phyloP scores from a whole-genome alignment of 2,797 vertebrate species.

The Decapterus maruadsi region DNA sequence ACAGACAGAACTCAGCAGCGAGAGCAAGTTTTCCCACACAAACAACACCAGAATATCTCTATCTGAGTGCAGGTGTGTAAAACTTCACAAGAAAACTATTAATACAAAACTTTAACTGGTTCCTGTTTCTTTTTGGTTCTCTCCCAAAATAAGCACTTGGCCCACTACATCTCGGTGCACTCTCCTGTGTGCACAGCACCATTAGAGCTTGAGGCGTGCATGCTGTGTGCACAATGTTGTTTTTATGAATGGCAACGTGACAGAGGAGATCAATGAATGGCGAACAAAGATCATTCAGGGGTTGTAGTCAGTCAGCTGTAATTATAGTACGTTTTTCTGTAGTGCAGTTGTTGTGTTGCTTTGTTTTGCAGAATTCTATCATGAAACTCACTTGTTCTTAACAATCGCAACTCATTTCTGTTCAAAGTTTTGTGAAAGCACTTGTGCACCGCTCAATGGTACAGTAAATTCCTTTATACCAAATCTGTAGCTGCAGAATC shows the following conservation, averaged over 20 bases:
- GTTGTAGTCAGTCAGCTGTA: not conserved
- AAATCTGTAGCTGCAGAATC: constrained; percentile 27
- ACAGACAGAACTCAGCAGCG: constrained; percentile 18
- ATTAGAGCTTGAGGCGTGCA: constrained; percentile 14
- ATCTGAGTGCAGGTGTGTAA: constrained; percentile 32
- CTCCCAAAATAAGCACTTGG: constrained; percentile 25
- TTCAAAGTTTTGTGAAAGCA: not conserved
- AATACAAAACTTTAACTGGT: constrained; percentile 44
- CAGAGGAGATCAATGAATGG: constrained; percentile 32
- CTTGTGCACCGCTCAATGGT: not conserved
- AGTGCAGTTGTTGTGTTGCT: not conserved
- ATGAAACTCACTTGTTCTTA: not conserved
- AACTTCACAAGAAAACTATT: constrained; percentile 52
- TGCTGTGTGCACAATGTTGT: not conserved
- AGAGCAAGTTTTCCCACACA: constrained; percentile 26
- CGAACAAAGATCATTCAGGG: constrained; percentile 18
- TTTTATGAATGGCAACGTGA: constrained; percentile 56
- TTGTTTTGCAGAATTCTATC: not conserved
- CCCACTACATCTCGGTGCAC: not conserved
- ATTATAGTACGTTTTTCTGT: not conserved
- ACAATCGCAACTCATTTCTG: not conserved
- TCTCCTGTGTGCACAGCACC: constrained; percentile 9
- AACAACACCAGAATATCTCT: constrained; percentile 9
- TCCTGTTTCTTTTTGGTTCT: constrained; percentile 36
- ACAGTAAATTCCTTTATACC: constrained; percentile 10